Conservation (phyloP, 1,140 invertebrate species). For the Brachystomella parvula region DNA sequence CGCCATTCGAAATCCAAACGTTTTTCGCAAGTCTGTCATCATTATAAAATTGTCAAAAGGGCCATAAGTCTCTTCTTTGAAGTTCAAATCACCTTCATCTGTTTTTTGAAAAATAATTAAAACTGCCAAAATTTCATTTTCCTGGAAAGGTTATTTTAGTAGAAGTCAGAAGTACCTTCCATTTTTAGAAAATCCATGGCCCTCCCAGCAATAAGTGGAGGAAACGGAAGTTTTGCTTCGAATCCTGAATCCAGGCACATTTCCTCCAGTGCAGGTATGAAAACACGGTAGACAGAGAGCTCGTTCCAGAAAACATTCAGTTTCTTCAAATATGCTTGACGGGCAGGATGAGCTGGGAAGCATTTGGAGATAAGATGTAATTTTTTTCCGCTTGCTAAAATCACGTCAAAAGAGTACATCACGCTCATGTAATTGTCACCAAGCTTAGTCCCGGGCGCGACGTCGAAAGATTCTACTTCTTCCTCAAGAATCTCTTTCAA, state of each 20-base stretch:
- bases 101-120: too few relatives aligned
- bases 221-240: not conserved
- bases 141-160: too few relatives aligned
- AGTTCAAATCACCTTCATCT: too few relatives aligned
- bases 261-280: not conserved
- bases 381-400: not conserved
- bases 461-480: too few relatives aligned
- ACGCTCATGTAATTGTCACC: constrained; percentile 26
- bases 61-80: not conserved
- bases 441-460: too few relatives aligned
- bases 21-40: constrained; percentile 5
- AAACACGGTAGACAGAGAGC: not conserved
- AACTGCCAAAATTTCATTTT: too few relatives aligned
- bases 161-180: too few relatives aligned
- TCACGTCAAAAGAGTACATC: not conserved
- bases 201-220: not conserved
- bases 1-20: not conserved
- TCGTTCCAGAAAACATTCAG: constrained; percentile 15
- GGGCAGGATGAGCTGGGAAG: constrained; percentile 8
- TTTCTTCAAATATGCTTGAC: constrained; percentile 14
- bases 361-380: constrained; percentile 9
- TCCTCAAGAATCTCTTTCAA: too few relatives aligned
- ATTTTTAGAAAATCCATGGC: not conserved
- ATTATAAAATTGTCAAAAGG: constrained; percentile 11
- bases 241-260: not conserved